These are phyloP conservation scores for Scalopus aquaticus DNA, from an alignment of 2,113 vertebrate genomes.

Conservation along the genomic window DNA sequence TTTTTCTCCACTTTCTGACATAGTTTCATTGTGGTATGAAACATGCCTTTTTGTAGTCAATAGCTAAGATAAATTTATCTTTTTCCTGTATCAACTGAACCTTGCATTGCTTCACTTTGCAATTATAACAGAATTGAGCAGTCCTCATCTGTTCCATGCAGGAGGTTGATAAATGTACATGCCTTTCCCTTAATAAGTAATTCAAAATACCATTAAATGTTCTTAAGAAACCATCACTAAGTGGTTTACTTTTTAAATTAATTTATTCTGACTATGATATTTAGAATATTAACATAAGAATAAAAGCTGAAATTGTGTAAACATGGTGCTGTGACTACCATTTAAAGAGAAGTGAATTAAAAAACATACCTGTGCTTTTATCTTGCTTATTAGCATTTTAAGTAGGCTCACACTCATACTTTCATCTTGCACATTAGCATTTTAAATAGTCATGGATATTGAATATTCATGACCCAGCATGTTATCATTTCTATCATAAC, in stretches of 20 bases:
- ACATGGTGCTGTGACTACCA: background rate
- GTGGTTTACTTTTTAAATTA: constrained; percentile 31
- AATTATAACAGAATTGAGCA: background rate
- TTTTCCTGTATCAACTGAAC: background rate
- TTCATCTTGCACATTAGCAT: constrained; percentile 46
- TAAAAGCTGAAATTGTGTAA: constrained; percentile 16
- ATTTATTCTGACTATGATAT: constrained; percentile 28
- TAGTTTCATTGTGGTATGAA: background rate
- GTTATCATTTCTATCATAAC: constrained; percentile 59
- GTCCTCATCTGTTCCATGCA: background rate
- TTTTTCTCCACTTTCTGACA: background rate
- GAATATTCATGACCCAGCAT: constrained; percentile 73
- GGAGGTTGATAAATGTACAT: background rate
- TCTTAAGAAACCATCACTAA: background rate
- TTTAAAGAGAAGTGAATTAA: constrained; percentile 41
- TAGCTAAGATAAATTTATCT: background rate
- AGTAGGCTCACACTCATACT: background rate
- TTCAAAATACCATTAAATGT: background rate
- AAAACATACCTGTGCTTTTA: constrained; percentile 38
- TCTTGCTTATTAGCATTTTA: constrained; percentile 52
- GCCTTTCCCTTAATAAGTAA: background rate
- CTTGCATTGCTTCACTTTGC: background rate
- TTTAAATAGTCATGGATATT: constrained; percentile 57
- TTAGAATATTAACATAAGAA: constrained; percentile 32
- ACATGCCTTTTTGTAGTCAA: background rate